These are phyloP conservation scores for Lutraria rhynchaena DNA, from an alignment of 1,140 invertebrate genomes.

Conservation along the genomic window DNA sequence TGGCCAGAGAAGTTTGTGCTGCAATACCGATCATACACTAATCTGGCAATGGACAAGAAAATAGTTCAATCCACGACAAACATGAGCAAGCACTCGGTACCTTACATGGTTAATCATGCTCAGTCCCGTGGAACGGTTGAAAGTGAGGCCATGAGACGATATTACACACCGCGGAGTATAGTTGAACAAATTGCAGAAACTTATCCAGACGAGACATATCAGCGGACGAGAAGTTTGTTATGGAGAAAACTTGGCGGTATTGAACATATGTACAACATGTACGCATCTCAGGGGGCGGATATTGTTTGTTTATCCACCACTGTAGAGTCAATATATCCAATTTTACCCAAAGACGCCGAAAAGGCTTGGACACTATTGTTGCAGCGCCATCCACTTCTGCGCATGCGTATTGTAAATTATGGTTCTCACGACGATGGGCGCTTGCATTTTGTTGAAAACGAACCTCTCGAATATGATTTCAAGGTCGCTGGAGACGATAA, in stretches of 20 bases:
- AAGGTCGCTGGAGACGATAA: neutral
- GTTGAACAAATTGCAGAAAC: neutral
- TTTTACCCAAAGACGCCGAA: neutral
- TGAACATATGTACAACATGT: constrained; percentile 34
- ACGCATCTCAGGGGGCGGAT: constrained; percentile 28
- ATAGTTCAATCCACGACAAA: too few relatives aligned
- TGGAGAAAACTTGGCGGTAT: constrained; percentile 29
- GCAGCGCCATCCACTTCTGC: constrained; percentile 29
- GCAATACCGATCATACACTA: too few relatives aligned
- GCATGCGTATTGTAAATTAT: constrained; percentile 10
- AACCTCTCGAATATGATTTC: constrained; percentile 21
- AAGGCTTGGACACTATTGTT: constrained; percentile 4
- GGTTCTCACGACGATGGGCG: neutral
- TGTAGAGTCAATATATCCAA: constrained; percentile 20
- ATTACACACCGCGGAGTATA: constrained; percentile 9
- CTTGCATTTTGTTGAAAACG: constrained; percentile 17
- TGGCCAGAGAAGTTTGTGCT: too few relatives aligned
- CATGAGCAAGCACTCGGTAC: too few relatives aligned
- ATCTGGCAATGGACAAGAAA: too few relatives aligned
- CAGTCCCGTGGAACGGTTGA: too few relatives aligned
- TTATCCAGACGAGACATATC: neutral
- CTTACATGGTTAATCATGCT: too few relatives aligned
- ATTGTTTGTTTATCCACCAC: constrained; percentile 32
- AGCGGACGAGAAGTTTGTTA: neutral
- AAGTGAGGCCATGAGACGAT: too few relatives aligned